These are phyloP conservation scores for Psammodynastes pulverulentus DNA, from an alignment of 2,113 vertebrate species.

Conservation along the genomic window DNA sequence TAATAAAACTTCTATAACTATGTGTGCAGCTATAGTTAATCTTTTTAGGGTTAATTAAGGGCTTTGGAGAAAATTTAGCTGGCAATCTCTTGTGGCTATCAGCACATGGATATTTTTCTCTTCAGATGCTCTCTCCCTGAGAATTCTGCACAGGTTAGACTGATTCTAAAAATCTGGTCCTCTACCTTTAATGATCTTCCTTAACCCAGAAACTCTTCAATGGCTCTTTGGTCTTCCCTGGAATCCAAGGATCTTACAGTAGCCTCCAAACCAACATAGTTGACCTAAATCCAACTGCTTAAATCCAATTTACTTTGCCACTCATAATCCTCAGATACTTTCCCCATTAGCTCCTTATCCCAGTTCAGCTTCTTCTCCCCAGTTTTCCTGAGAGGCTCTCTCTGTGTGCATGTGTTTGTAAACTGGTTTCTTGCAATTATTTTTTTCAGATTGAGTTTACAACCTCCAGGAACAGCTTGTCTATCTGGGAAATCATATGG, in stretches of 20 bases:
- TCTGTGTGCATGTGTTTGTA: not conserved
- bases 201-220: not conserved
- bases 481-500: not conserved
- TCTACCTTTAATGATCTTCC: not conserved
- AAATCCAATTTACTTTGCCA: not conserved
- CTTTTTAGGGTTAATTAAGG: not conserved
- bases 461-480: not conserved
- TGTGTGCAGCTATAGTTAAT: not conserved
- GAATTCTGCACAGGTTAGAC: not conserved
- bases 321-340: not conserved
- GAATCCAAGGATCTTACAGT: not conserved
- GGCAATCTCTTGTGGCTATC: not conserved
- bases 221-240: not conserved
- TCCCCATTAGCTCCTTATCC: not conserved
- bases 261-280: not conserved
- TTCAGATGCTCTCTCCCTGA: not conserved
- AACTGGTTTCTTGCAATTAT: not conserved
- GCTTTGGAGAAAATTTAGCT: not conserved
- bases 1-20: not conserved
- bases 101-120: not conserved
- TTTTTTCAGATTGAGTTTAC: not conserved
- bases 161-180: not conserved
- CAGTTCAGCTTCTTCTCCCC: not conserved
- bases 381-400: not conserved
- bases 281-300: not conserved